Evolutionary conservation across 1,140 invertebrate species (phyloP).

Genomic region (Papilio xuthus): DNA sequence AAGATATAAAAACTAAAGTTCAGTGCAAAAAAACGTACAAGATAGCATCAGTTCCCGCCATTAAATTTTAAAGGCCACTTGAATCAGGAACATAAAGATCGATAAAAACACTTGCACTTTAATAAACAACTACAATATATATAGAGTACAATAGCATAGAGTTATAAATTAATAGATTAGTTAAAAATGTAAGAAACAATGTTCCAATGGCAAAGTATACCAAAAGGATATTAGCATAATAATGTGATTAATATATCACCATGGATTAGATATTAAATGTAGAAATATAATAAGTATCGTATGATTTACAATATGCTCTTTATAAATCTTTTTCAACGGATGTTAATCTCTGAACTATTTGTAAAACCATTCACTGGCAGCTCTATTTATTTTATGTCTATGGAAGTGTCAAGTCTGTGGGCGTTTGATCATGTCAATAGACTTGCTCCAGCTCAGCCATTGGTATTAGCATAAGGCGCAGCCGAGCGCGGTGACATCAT

Average conservation of each 20-base stretch:
- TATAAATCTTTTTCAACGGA: too few relatives aligned
- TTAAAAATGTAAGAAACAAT: neutral
- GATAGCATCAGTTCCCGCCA: neutral
- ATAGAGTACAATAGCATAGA: too few relatives aligned
- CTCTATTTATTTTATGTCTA: neutral
- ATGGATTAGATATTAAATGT: too few relatives aligned
- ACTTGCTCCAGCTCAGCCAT: constrained; percentile 49
- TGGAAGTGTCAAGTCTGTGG: constrained; percentile 37
- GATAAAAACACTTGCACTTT: constrained; percentile 30
- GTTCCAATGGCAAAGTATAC: too few relatives aligned
- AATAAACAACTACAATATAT: neutral
- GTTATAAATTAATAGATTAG: neutral
- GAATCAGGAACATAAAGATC: constrained; percentile 11
- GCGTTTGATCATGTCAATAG: constrained; percentile 41
- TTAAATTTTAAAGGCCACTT: constrained; percentile 26
- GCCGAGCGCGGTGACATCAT: constrained; percentile 46
- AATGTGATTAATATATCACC: too few relatives aligned
- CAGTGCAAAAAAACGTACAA: neutral
- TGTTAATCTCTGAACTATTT: too few relatives aligned
- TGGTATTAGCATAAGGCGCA: constrained; percentile 59
- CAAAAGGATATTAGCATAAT: too few relatives aligned
- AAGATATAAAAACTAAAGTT: neutral
- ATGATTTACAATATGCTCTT: too few relatives aligned
- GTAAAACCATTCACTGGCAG: neutral
- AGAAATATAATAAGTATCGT: too few relatives aligned